phyloP scores from a whole-genome alignment of 2,113 vertebrate species.

The Oxyura jamaicensis region DNA sequence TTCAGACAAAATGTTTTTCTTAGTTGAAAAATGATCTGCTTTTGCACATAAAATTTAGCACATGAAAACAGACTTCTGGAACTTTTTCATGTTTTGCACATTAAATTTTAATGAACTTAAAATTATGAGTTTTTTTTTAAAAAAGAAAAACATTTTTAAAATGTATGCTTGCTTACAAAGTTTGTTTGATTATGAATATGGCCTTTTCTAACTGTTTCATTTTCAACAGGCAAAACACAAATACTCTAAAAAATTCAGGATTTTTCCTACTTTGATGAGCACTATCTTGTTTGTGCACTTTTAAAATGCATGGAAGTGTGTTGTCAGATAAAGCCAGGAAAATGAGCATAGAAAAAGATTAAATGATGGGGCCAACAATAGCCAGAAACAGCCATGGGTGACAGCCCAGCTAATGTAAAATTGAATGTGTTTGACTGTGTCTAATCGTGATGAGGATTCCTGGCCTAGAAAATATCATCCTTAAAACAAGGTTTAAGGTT shows the following conservation, averaged over 20 bases:
- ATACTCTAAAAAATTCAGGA: rapidly evolving
- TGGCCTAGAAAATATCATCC: neutral
- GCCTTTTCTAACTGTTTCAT: neutral
- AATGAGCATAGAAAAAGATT: neutral
- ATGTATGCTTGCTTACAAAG: neutral
- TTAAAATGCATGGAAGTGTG: neutral
- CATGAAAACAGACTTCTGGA: neutral
- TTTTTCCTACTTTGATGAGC: neutral
- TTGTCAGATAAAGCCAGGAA: neutral
- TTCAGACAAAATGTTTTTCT: conserved; percentile 28
- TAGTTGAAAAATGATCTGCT: neutral
- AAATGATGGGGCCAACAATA: neutral
- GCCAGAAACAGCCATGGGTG: neutral
- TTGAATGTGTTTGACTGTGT: neutral
- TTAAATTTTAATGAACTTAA: neutral
- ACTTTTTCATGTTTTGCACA: rapidly evolving
- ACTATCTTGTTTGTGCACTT: neutral
- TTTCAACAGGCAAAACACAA: neutral
- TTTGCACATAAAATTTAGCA: neutral
- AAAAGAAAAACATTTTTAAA: neutral
- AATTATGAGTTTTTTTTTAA: neutral
- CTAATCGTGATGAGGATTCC: neutral
- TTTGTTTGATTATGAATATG: neutral
- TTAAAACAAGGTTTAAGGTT: neutral
- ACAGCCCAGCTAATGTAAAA: neutral